phyloP scores from a whole-genome alignment of 2,797 vertebrate genomes.

The Pseudochaenichthys georgianus region DNA sequence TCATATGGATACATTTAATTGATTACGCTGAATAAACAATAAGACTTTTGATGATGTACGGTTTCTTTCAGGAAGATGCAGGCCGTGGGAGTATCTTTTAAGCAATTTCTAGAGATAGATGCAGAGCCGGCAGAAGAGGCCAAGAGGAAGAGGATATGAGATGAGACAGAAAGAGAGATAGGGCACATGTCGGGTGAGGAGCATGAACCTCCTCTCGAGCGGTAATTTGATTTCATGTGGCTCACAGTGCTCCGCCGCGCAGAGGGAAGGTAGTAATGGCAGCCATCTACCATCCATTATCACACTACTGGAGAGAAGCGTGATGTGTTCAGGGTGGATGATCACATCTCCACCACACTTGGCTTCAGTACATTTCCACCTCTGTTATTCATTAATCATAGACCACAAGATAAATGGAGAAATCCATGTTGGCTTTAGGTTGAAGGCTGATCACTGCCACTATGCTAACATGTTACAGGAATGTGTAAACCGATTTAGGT shows the following conservation, averaged over 20 bases:
- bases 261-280: conserved; percentile 70
- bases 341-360: conserved; percentile 68
- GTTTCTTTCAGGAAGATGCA: background rate
- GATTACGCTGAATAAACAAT: background rate
- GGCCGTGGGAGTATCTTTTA: background rate
- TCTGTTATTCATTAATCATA: conserved; percentile 69
- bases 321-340: conserved; percentile 72
- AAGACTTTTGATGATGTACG: background rate
- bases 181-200: conserved; percentile 35
- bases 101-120: background rate
- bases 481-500: background rate
- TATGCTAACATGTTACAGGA: conserved; percentile 30
- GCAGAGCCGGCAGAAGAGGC: conserved; percentile 16
- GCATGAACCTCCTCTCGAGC: conserved; percentile 66
- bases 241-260: conserved; percentile 66
- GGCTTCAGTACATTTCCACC: conserved; percentile 63
- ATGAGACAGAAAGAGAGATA: conserved; percentile 14
- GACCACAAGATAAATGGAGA: conserved; percentile 49
- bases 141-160: conserved; percentile 13
- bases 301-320: conserved; percentile 52
- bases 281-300: conserved; percentile 78
- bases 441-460: conserved; percentile 17
- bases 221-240: conserved; percentile 81
- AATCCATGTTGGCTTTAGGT: conserved; percentile 39
- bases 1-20: background rate